These are phyloP conservation scores for Drosophila anceps DNA, from an alignment of 2,888 invertebrate species.

Conservation along the genomic window DNA sequence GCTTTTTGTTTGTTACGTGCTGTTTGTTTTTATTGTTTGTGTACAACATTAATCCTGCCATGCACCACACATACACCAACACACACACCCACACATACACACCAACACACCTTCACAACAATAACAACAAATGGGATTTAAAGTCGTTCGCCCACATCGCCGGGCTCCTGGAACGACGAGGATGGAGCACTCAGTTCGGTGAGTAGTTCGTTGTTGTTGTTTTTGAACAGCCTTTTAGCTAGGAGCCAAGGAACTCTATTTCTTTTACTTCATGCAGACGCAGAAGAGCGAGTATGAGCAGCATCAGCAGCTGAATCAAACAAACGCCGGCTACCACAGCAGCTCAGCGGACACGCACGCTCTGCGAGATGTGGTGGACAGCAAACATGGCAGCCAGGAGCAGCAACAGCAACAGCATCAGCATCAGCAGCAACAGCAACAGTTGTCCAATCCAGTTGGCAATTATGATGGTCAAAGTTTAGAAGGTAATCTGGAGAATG, in stretches of 20 bases:
- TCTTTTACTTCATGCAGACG: conserved; percentile 58
- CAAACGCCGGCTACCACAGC: conserved; percentile 51
- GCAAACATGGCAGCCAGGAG: conserved; percentile 56
- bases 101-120: conserved; percentile 44
- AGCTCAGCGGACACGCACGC: conserved; percentile 53
- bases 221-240: background rate
- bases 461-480: conserved; percentile 95
- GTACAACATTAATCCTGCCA: conserved; percentile 70
- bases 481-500: conserved; percentile 96
- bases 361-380: conserved; percentile 70
- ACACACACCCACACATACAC: conserved; percentile 41
- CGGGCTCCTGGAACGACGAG: conserved; percentile 85
- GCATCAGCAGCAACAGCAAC: conserved; percentile 55
- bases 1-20: conserved; percentile 68
- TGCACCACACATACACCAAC: conserved; percentile 57
- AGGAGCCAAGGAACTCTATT: background rate
- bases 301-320: conserved; percentile 68
- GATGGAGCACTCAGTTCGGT: conserved; percentile 84
- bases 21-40: conserved; percentile 76
- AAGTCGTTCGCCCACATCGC: conserved; percentile 85
- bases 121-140: conserved; percentile 35
- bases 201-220: conserved; percentile 65
- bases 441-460: conserved; percentile 35
- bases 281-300: conserved; percentile 82
- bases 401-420: conserved; percentile 55